phyloP scores from a whole-genome alignment of 2,797 vertebrate genomes.

The Agapornis canus region DNA sequence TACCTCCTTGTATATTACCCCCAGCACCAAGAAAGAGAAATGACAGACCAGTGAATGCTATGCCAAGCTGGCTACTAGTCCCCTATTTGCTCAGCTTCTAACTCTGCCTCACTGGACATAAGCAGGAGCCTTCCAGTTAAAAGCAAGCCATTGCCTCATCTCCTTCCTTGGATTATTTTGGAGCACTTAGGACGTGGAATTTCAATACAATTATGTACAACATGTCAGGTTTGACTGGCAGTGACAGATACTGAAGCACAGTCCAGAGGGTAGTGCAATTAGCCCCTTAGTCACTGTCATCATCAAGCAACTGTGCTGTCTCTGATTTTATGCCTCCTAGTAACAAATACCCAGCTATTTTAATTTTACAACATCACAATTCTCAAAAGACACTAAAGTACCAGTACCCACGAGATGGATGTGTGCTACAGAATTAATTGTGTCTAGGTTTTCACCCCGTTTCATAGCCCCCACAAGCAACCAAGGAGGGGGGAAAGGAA shows the following conservation, averaged over 20 bases:
- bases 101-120: not conserved
- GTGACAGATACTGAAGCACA: slow-evolving; percentile 41
- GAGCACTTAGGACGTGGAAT: slow-evolving; percentile 31
- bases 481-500: not conserved
- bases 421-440: not conserved
- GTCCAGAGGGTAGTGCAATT: slow-evolving; percentile 63
- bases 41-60: not conserved
- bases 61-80: not conserved
- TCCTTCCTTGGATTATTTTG: slow-evolving; percentile 36
- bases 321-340: slow-evolving; percentile 64
- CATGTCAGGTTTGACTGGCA: slow-evolving; percentile 54
- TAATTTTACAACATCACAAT: slow-evolving; percentile 58
- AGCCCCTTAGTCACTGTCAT: slow-evolving; percentile 68
- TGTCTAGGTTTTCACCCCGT: not conserved
- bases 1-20: not conserved
- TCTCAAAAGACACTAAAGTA: slow-evolving; percentile 44
- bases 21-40: not conserved
- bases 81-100: not conserved
- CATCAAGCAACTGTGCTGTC: slow-evolving; percentile 30
- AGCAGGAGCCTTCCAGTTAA: not conserved
- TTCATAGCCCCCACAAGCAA: not conserved
- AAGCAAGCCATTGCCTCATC: not conserved
- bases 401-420: slow-evolving; percentile 8
- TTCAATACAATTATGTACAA: slow-evolving; percentile 1
- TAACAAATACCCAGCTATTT: slow-evolving; percentile 61